Evolutionary conservation across 1,140 invertebrate species (phyloP), one percentile per base, ranked within the genome.

Genomic region (Sarcophaga bullata): DNA sequence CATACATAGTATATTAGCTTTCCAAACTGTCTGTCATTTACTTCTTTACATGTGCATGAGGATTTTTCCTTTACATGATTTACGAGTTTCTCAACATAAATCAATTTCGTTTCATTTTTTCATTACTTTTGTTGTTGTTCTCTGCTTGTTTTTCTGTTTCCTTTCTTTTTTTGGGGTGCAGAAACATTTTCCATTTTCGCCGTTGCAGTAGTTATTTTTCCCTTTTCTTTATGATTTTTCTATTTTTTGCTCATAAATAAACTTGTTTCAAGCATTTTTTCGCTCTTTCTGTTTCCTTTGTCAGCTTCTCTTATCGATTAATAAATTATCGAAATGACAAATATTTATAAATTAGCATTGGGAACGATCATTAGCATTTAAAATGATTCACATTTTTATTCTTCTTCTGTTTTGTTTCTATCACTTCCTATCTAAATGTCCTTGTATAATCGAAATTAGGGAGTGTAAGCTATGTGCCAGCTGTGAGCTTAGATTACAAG

Each of bases 281-380:
- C 25, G 1, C 1, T 37, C 25, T 37, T 37, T 37, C 4, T 37
- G 1, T 37, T 37, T 68, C 25, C 25, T 37, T 37, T 4, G 25
- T 37, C 25, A 37, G 7, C 15, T 62, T 62, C 5, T 68, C 5
- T 68, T 62, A n/a, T 62, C n/a, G 4, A 62, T 62, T n/a, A 17
- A 62, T 62, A 62, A n/a, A 62, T 62, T 62, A 15, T 19, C 62
- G 25, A 68, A 25, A 68, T 68, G 62, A 68, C 62, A 68, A 68
- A 68, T 68, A 68, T 68, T 68, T 68, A 19, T 19, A 25, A 68
- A 68, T 68, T 68, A 68, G 62, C 62, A 68, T 68, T 19, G 62
- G n/a, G 19, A 68, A 68, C 10, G 1, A 19, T 62, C 10, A 62
- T 52, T 6, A 50, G 11, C 6, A 8, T 62, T 62, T 13, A 62